These are phyloP conservation scores for Orussus abietinus DNA, from an alignment of 1,140 invertebrate species.

Conservation along the genomic window DNA sequence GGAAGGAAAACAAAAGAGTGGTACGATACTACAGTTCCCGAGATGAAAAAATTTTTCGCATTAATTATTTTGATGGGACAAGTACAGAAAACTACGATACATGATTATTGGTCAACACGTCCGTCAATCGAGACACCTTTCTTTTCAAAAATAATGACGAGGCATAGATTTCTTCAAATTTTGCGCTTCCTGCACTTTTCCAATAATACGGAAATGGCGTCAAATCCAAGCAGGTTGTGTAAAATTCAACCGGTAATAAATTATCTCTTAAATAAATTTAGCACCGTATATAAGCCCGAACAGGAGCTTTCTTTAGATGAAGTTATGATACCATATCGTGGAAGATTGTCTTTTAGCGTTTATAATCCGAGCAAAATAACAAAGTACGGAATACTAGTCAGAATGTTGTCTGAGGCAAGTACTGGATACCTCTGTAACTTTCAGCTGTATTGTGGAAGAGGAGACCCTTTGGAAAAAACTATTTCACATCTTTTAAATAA, in stretches of 20 bases:
- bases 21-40: neutral
- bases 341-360: slow-evolving; percentile 1
- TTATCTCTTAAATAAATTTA: slow-evolving; percentile 6
- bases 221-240: slow-evolving; percentile 5
- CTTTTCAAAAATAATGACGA: slow-evolving; percentile 16
- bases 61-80: slow-evolving; percentile 22
- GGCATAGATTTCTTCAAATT: slow-evolving; percentile 6
- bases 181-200: slow-evolving; percentile 3
- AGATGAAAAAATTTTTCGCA: neutral
- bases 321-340: slow-evolving; percentile 2
- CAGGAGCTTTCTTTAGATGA: slow-evolving; percentile 5
- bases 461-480: slow-evolving; percentile 7
- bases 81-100: slow-evolving; percentile 23
- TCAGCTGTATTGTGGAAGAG: too few species aligned
- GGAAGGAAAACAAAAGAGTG: slow-evolving; percentile 4
- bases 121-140: slow-evolving; percentile 13
- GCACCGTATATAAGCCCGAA: slow-evolving; percentile 2
- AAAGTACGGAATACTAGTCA: slow-evolving; percentile 1
- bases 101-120: slow-evolving; percentile 17
- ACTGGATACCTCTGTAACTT: too few species aligned
- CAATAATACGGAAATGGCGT: slow-evolving; percentile 5
- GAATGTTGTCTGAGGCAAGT: too few species aligned
- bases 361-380: slow-evolving; percentile 1
- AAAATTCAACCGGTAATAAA: slow-evolving; percentile 8
- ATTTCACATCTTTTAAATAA: slow-evolving; percentile 2